Evolutionary conservation across 2,113 vertebrate genomes (phyloP).

Genomic region (Mormoops blainvillei): DNA sequence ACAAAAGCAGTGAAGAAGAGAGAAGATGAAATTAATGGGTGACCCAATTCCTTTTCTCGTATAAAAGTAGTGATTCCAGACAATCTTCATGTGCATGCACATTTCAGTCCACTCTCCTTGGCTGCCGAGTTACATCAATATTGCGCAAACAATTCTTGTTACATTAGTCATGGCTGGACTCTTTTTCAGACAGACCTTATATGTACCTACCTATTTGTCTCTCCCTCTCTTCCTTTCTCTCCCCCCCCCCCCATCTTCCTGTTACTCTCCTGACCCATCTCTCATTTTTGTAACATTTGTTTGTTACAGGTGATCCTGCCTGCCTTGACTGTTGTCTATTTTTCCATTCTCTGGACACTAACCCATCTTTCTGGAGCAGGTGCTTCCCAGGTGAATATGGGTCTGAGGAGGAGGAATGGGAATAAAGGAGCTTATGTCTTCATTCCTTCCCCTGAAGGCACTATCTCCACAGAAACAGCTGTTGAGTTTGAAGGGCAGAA

Average conservation of each 20-base stretch:
- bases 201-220: background rate
- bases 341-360: conserved; percentile 87
- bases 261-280: background rate
- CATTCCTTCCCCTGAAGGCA: background rate
- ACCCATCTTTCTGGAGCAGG: conserved; percentile 66
- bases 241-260: background rate
- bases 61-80: no score
- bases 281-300: background rate
- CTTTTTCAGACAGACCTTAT: no score
- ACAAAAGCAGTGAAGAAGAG: no score
- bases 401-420: background rate
- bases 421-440: background rate
- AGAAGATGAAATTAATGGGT: no score
- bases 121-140: no score
- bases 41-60: no score
- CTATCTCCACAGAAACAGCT: conserved; percentile 77
- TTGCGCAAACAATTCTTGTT: no score
- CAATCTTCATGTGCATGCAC: no score
- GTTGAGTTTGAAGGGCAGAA: conserved; percentile 74
- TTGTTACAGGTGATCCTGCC: conserved; percentile 83
- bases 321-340: conserved; percentile 82
- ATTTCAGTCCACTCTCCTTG: no score
- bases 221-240: background rate
- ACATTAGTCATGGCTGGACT: no score
- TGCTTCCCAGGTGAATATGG: conserved; percentile 77